Conservation (phyloP, 2,113 vertebrate genomes). For the Elgaria multicarinata region DNA sequence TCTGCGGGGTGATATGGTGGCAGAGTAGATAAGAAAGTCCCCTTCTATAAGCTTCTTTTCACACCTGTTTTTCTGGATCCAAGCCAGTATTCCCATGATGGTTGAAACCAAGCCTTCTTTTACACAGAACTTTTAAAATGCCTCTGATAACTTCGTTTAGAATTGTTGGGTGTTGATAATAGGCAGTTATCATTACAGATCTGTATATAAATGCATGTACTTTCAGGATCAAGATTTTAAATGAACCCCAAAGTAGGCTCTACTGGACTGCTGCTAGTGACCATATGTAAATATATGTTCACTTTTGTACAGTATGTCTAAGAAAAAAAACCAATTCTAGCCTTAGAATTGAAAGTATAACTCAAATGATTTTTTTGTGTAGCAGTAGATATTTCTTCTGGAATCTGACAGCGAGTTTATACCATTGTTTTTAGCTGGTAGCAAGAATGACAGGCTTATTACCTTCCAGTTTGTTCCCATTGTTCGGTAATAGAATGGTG, state of each 20-base stretch:
- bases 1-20: not conserved
- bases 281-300: not conserved
- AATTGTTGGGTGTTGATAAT: not conserved
- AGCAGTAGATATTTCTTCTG: conserved; percentile 7
- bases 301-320: not conserved
- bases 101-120: not conserved
- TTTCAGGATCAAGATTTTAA: not conserved
- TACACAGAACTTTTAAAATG: not conserved
- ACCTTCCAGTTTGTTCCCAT: not conserved
- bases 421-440: not conserved
- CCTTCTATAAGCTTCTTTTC: not conserved
- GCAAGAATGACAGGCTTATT: not conserved
- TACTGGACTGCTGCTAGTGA: not conserved
- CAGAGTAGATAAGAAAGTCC: not conserved
- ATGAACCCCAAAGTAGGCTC: not conserved
- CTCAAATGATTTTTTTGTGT: not conserved
- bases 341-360: not conserved
- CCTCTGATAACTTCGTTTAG: too few relatives aligned
- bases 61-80: too few relatives aligned
- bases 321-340: not conserved
- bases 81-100: too few relatives aligned
- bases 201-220: not conserved
- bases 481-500: not conserved
- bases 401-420: not conserved
- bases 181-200: not conserved